These are phyloP conservation scores for Harpagifer antarcticus DNA, from an alignment of 2,797 vertebrate genomes.

Conservation along the genomic window DNA sequence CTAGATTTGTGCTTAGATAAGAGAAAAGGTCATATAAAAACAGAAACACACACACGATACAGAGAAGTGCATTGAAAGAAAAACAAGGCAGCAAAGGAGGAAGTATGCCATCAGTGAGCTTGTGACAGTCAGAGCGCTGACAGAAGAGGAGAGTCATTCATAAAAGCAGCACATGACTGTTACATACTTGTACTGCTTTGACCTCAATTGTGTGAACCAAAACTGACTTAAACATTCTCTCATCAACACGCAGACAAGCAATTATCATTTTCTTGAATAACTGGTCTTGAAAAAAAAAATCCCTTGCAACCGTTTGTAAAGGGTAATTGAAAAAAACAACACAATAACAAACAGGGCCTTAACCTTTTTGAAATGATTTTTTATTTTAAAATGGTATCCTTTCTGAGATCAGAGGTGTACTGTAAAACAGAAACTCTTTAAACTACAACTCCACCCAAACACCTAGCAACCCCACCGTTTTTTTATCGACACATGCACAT, in stretches of 20 bases:
- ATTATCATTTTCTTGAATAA: conserved; percentile 4
- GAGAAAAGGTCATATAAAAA: conserved; percentile 19
- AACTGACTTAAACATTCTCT: conserved; percentile 13
- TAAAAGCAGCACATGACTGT: conserved; percentile 80
- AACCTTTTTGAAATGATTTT: too few relatives aligned
- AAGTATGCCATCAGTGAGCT: conserved; percentile 68
- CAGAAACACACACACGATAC: conserved; percentile 1
- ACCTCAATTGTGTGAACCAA: conserved; percentile 40
- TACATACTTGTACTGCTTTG: conserved; percentile 68
- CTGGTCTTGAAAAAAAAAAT: not conserved
- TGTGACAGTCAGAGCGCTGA: conserved; percentile 80
- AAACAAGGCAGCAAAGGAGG: conserved; percentile 53
- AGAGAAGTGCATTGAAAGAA: conserved; percentile 43
- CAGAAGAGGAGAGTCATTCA: conserved; percentile 78
- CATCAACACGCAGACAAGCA: not conserved
- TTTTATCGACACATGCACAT: not conserved
- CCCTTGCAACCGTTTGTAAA: not conserved
- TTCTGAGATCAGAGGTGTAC: not conserved
- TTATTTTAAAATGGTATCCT: too few relatives aligned
- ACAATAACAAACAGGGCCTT: not conserved
- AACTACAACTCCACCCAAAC: conserved; percentile 26
- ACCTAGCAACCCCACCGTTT: not conserved
- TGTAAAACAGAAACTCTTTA: conserved; percentile 26
- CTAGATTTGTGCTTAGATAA: not conserved
- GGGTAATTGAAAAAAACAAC: not conserved